These are phyloP conservation scores for Salvelinus alpinus DNA, from an alignment of 2,113 vertebrate genomes.

Conservation along the genomic window DNA sequence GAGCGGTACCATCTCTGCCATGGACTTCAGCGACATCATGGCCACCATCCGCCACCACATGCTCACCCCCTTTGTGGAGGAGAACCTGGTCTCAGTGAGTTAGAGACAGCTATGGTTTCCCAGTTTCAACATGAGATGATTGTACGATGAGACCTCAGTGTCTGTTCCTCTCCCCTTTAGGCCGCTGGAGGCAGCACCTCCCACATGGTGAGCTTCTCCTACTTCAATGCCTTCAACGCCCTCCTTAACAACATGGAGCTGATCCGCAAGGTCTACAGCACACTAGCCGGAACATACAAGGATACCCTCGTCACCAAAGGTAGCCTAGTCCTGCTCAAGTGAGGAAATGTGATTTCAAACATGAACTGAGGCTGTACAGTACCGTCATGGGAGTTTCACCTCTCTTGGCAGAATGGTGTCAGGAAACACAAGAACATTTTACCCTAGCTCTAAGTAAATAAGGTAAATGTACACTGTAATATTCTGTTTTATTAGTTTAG, in stretches of 20 bases:
- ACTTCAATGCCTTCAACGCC: conserved; percentile 97
- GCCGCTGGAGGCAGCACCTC: conserved; percentile 91
- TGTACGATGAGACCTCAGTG: background rate
- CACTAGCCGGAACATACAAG: conserved; percentile 84
- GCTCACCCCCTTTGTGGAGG: conserved; percentile 94
- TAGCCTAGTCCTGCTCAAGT: conserved; percentile 53
- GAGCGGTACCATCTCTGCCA: conserved; percentile 88
- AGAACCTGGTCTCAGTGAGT: conserved; percentile 98
- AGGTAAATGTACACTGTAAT: conserved; percentile 63
- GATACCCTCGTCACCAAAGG: conserved; percentile 95
- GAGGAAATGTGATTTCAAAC: background rate
- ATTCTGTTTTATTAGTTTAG: conserved; percentile 43
- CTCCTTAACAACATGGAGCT: conserved; percentile 99
- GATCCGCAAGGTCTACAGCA: conserved; percentile 95
- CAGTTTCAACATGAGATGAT: too few species aligned
- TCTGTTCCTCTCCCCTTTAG: conserved; percentile 64
- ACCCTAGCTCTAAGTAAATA: conserved; percentile 62
- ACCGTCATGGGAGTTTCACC: conserved; percentile 51
- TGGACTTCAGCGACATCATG: conserved; percentile 98
- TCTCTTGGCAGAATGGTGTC: conserved; percentile 65
- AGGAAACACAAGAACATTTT: conserved; percentile 62
- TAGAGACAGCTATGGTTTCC: background rate
- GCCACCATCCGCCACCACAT: conserved; percentile 94
- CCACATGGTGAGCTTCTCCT: conserved; percentile 98
- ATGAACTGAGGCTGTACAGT: conserved; percentile 48